Base-by-base conservation (phyloP, 2,888 invertebrate species). In the Netelia virgata region DNA sequence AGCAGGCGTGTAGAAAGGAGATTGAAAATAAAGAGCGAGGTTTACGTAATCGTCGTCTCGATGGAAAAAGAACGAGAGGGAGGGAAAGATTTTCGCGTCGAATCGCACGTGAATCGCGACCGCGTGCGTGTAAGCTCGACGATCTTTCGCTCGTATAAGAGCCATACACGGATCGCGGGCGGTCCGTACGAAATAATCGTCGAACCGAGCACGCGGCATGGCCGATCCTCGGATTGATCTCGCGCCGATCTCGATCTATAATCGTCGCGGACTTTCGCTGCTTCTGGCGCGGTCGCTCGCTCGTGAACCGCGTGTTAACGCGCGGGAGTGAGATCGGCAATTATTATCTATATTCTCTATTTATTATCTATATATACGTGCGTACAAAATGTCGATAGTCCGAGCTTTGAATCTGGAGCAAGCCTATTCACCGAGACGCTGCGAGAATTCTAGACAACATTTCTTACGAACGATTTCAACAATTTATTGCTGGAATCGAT, bases 201-300 rank as follows among this genome's bases (percentile, higher is more conserved):
- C 47, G 47, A 14, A 10, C 2, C 47, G 47, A 47, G 47, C 47
- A 14, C 11, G 11, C 3, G 14, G 47, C 11, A 47, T 47, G 47
- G 47, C 47, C 14, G 47, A 47, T 11, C 43, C 43, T 20, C 47
- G 47, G 53, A 14, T 53, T 64, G 70, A 83, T 80, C 75, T 72
- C 68, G 72, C 18, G 43, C 80, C 81, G 81, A 77, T 81, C 72
- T 10, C 50, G 61, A 81, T 81, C 77, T 73, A 77, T 81, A 74
- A 77, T 84, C 68, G 84, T 77, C 16, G 36, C 55, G 18, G 57
- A 84, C 84, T 84, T 84, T 84, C 84, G 81, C 84, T 70, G 77
- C 50, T 80, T 55, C 43, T 70, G 75, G 23, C 57, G 18, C 11
- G 55, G 18, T 28, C 11, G 41, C 8, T 18, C 36, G 63, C 63